Evolutionary conservation across 2,888 invertebrate species (phyloP).

Genomic region (Tolmerus cingulatus): DNA sequence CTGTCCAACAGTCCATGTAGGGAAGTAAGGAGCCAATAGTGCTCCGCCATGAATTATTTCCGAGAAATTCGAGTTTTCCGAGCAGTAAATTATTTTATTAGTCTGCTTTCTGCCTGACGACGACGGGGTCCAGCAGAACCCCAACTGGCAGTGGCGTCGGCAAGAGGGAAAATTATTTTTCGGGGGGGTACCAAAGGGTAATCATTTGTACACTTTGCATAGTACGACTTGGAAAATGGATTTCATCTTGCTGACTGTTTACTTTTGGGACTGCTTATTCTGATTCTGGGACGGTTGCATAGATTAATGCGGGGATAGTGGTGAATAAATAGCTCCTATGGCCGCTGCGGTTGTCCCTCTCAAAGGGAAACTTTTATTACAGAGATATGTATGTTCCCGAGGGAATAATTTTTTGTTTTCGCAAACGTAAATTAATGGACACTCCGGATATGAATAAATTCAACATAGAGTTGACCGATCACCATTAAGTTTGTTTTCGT

Average conservation of each 20-base stretch:
- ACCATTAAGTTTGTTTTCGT: not conserved
- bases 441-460: not conserved
- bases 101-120: not conserved
- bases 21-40: not conserved
- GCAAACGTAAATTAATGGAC: not conserved
- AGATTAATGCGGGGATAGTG: not conserved
- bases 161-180: not conserved
- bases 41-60: not conserved
- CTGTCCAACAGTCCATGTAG: not conserved
- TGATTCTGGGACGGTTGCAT: not conserved
- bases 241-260: not conserved
- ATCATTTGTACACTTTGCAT: not conserved
- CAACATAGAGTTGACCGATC: not conserved
- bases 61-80: not conserved
- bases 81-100: constrained; percentile 15
- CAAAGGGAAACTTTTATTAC: not conserved
- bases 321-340: not conserved
- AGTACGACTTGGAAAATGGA: not conserved
- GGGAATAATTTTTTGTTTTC: not conserved
- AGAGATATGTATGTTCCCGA: not conserved
- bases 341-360: not conserved
- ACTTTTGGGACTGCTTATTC: not conserved
- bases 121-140: not conserved
- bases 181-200: not conserved
- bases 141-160: not conserved